These are phyloP conservation scores for Cladopsammia gracilis DNA, from an alignment of 64 coral and sea anemone species.

Conservation along the genomic window DNA sequence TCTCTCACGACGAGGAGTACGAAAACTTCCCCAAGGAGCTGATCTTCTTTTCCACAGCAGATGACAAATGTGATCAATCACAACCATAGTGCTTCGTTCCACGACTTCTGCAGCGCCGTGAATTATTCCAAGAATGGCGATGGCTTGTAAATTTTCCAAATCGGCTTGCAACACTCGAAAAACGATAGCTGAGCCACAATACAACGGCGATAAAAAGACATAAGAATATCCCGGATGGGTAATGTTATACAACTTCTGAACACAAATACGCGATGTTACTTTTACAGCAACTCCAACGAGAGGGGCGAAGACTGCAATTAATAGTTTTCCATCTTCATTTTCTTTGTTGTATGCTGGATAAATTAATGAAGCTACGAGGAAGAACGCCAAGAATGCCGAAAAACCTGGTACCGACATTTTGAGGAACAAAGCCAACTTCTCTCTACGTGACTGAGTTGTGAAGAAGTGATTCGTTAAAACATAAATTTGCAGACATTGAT, in stretches of 20 bases:
- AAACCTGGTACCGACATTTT: not conserved
- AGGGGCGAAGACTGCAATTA: not conserved
- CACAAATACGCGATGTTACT: not conserved
- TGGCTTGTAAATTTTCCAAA: not conserved
- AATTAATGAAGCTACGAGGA: not conserved
- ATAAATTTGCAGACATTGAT: not conserved
- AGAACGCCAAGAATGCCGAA: not conserved
- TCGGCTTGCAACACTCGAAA: conserved; percentile 26
- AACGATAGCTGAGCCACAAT: not conserved
- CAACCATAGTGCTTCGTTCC: not conserved
- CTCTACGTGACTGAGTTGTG: too few relatives aligned
- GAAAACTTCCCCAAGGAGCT: not conserved
- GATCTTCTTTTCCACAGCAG: not conserved
- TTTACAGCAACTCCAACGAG: not conserved
- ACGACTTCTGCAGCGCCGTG: not conserved
- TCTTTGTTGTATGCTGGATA: not conserved
- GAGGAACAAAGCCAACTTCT: not conserved
- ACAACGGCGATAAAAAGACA: not conserved
- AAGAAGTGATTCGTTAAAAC: not conserved
- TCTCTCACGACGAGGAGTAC: conserved; percentile 21
- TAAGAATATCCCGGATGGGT: conserved; percentile 10
- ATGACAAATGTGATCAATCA: not conserved
- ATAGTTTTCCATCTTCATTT: not conserved
- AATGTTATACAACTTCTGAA: not conserved
- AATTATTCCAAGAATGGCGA: conserved; percentile 32